Conservation (phyloP, 2,888 invertebrate genomes). For the Euphydryas editha region DNA sequence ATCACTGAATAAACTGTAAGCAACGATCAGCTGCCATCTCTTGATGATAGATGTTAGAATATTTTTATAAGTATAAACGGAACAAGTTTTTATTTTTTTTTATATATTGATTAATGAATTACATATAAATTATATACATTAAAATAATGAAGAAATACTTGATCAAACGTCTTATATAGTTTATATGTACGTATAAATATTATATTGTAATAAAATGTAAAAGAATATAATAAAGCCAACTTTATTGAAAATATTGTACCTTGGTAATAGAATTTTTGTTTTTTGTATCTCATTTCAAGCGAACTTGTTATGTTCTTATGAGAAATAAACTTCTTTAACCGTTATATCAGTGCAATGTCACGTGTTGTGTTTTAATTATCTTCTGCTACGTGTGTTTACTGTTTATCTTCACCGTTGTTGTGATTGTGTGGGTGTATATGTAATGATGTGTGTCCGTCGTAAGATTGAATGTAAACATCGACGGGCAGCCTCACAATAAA, state of each 20-base stretch:
- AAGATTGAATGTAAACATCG: conserved; percentile 25
- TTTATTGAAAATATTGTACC: too few relatives aligned
- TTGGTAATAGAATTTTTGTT: too few relatives aligned
- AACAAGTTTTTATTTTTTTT: background rate
- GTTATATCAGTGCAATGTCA: background rate
- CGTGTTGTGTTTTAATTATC: conserved; percentile 3
- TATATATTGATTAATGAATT: too few relatives aligned
- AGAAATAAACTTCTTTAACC: background rate
- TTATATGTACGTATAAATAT: too few relatives aligned
- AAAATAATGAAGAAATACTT: too few relatives aligned
- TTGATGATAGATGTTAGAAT: background rate
- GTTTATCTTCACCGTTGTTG: background rate
- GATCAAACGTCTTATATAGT: too few relatives aligned
- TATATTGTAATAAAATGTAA: too few relatives aligned
- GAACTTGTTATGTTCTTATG: too few relatives aligned
- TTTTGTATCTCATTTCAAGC: too few relatives aligned
- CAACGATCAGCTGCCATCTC: background rate
- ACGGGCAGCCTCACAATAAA: background rate
- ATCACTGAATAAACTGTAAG: conserved; percentile 2
- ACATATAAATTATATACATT: too few relatives aligned
- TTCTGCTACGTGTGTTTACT: background rate
- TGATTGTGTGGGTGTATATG: background rate
- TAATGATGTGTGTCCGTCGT: background rate
- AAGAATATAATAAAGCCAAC: too few relatives aligned
- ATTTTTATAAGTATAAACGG: background rate